These are phyloP conservation scores for Miniopterus natalensis DNA, from an alignment of 2,113 vertebrate species.

Conservation along the genomic window DNA sequence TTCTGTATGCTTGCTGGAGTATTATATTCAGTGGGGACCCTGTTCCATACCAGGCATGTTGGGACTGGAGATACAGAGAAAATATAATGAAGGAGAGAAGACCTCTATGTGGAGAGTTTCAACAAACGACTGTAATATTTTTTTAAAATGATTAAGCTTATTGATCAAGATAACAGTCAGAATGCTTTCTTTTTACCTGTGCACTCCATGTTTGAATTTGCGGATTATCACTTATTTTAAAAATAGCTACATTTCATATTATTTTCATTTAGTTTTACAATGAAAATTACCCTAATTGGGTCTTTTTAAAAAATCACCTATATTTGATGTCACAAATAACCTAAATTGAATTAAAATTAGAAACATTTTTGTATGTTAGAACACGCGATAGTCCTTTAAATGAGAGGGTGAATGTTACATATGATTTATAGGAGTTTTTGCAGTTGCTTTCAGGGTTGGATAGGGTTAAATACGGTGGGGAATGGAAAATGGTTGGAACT, in stretches of 20 bases:
- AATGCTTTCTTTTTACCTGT: background rate
- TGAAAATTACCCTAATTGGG: background rate
- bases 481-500: background rate
- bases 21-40: background rate
- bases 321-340: background rate
- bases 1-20: background rate
- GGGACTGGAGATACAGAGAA: background rate
- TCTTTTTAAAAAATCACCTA: background rate
- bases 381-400: background rate
- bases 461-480: conserved; percentile 20
- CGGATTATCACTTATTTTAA: conserved; percentile 2
- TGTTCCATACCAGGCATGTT: background rate
- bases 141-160: background rate
- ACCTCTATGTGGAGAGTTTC: background rate
- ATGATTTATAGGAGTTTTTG: background rate
- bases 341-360: conserved; percentile 56
- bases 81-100: background rate
- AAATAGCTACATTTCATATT: conserved; percentile 37
- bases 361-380: background rate
- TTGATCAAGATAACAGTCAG: background rate
- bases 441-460: background rate
- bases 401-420: background rate
- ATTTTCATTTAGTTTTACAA: conserved; percentile 36
- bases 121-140: background rate
- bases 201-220: background rate